Evolutionary conservation across 1,140 invertebrate species (phyloP).

Genomic region (Bathynomus jamesi): DNA sequence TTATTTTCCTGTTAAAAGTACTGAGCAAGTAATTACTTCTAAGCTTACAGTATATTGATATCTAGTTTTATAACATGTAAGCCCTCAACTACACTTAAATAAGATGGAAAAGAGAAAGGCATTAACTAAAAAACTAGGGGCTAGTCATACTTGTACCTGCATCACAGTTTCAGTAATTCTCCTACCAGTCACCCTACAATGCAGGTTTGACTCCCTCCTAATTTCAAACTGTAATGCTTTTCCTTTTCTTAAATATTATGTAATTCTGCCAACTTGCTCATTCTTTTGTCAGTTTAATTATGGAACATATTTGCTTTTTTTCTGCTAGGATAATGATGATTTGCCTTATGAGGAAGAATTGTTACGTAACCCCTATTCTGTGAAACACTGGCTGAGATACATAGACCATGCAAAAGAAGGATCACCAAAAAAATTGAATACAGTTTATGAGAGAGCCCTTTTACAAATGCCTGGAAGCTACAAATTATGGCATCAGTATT

Average conservation of each 20-base stretch:
- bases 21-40: too few species aligned
- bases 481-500: slow-evolving; percentile 96
- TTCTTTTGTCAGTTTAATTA: too few species aligned
- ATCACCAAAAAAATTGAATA: slow-evolving; percentile 57
- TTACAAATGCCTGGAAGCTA: slow-evolving; percentile 96
- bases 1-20: too few species aligned
- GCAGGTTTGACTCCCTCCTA: neutral
- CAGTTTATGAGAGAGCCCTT: slow-evolving; percentile 90
- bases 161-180: neutral
- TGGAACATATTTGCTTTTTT: neutral
- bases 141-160: too few species aligned
- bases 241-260: neutral
- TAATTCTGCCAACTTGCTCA: neutral
- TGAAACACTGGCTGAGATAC: slow-evolving; percentile 96
- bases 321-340: slow-evolving; percentile 73
- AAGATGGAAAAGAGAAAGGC: too few species aligned
- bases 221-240: neutral
- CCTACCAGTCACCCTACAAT: too few species aligned
- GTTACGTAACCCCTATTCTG: slow-evolving; percentile 88
- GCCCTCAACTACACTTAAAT: too few species aligned
- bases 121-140: too few species aligned
- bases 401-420: slow-evolving; percentile 82
- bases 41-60: too few species aligned
- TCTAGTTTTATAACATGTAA: too few species aligned
- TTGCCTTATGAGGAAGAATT: slow-evolving; percentile 98